phyloP scores from a whole-genome alignment of 2,888 invertebrate genomes.

The Tortrix viridana region DNA sequence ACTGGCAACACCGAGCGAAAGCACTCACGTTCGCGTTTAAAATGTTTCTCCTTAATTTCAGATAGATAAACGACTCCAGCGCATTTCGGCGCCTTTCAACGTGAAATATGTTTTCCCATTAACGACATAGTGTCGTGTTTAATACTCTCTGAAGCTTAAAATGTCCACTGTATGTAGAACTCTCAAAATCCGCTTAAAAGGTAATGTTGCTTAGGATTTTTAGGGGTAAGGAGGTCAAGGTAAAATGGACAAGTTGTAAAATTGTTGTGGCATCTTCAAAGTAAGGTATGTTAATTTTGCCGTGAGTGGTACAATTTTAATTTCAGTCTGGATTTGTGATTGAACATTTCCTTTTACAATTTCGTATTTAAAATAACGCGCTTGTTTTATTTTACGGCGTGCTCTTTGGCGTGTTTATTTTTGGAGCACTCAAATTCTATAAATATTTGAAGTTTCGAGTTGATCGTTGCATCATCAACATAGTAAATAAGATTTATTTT shows the following conservation, averaged over 20 bases:
- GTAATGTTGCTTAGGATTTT: neutral
- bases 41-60: slow-evolving; percentile 80
- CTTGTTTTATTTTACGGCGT: slow-evolving; percentile 26
- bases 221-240: slow-evolving; percentile 43
- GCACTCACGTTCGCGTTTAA: slow-evolving; percentile 67
- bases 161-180: slow-evolving; percentile 51
- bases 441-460: slow-evolving; percentile 14
- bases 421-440: slow-evolving; percentile 30
- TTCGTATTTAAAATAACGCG: slow-evolving; percentile 26
- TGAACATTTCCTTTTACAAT: slow-evolving; percentile 37
- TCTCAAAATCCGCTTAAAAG: neutral
- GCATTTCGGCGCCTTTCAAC: slow-evolving; percentile 73
- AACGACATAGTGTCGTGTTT: slow-evolving; percentile 56
- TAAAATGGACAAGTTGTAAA: slow-evolving; percentile 45
- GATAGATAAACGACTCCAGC: slow-evolving; percentile 69
- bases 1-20: slow-evolving; percentile 65
- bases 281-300: slow-evolving; percentile 70
- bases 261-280: slow-evolving; percentile 59
- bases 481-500: slow-evolving; percentile 10
- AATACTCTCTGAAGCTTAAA: slow-evolving; percentile 56
- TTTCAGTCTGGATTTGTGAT: slow-evolving; percentile 53
- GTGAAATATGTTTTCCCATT: slow-evolving; percentile 72
- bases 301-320: slow-evolving; percentile 66
- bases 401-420: slow-evolving; percentile 39
- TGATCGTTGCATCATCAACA: slow-evolving; percentile 4